Conservation (phyloP, 2,888 invertebrate genomes). For the Patella caerulea region DNA sequence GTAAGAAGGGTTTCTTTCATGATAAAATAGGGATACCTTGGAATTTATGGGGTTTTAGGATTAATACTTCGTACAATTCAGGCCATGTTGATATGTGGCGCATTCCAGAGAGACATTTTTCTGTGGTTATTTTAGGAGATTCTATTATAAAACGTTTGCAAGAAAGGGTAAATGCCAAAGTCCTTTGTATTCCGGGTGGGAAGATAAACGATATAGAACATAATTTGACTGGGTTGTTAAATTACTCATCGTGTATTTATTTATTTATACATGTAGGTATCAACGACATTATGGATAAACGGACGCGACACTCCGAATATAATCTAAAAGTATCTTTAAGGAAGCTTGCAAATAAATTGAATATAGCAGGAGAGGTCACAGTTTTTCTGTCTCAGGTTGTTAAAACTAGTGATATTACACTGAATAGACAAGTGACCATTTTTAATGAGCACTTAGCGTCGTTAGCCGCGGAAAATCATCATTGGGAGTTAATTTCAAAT, state of each 20-base stretch:
- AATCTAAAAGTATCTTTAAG: too few species aligned
- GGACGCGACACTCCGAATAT: too few species aligned
- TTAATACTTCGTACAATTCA: not conserved
- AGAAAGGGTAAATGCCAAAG: not conserved
- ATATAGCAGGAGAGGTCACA: too few species aligned
- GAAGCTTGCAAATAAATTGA: too few species aligned
- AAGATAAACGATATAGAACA: not conserved
- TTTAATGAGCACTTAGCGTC: too few species aligned
- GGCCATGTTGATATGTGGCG: not conserved
- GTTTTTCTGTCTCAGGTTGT: too few species aligned
- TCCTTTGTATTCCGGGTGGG: not conserved
- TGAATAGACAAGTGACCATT: too few species aligned
- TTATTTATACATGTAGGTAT: not conserved
- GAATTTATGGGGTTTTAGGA: not conserved
- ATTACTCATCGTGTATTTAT: not conserved
- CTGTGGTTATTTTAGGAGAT: not conserved
- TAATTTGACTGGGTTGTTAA: not conserved
- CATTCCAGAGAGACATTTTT: not conserved
- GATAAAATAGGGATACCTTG: not conserved
- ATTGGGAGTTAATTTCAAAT: too few species aligned
- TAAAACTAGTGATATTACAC: too few species aligned
- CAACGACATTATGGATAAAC: not conserved
- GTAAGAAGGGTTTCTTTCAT: not conserved
- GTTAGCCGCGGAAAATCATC: too few species aligned
- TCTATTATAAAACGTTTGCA: not conserved